These are phyloP conservation scores for Frankliniella intonsa DNA, from an alignment of 2,888 invertebrate species.

Conservation along the genomic window DNA sequence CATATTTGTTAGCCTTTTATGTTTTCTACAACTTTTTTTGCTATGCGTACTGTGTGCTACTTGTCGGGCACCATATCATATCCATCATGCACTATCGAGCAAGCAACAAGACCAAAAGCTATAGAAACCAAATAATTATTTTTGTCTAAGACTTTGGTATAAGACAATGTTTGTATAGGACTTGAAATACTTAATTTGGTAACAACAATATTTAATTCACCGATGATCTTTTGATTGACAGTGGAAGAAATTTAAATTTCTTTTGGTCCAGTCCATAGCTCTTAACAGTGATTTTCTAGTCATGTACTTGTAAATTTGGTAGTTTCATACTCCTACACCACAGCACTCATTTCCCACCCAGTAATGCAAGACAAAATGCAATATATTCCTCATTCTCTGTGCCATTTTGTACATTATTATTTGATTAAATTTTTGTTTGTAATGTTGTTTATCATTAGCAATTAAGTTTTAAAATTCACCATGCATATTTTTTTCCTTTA, in stretches of 20 bases:
- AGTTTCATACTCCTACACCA: background rate
- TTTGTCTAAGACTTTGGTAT: background rate
- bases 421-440: background rate
- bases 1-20: conserved; percentile 13
- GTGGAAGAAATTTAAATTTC: background rate
- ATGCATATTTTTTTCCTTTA: background rate
- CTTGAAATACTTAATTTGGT: background rate
- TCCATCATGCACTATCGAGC: background rate
- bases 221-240: background rate
- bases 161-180: background rate
- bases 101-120: background rate
- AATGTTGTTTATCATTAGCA: background rate
- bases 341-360: background rate
- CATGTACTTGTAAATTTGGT: no score
- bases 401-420: background rate
- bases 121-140: background rate
- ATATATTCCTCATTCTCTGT: background rate
- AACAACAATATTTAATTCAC: no score
- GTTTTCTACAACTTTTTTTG: background rate
- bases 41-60: no score
- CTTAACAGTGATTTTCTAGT: no score
- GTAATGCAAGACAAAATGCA: conserved; percentile 5
- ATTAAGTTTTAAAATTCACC: background rate
- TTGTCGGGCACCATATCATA: background rate
- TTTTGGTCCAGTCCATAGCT: background rate